Conservation (phyloP, 1,140 invertebrate genomes). For the Hycleus phaleratus region DNA sequence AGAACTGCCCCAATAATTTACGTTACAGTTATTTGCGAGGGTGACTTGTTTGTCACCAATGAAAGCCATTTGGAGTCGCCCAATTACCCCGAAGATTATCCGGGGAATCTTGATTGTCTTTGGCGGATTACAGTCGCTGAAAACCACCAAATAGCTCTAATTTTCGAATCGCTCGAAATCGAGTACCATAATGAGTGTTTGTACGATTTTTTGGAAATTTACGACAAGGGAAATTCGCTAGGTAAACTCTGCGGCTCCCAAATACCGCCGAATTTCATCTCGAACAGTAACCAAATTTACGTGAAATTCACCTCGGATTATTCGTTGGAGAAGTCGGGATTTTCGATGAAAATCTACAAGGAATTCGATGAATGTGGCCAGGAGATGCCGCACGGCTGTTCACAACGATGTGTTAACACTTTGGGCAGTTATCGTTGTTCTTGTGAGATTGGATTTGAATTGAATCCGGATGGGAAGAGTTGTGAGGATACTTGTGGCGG, state of each 20-base stretch:
- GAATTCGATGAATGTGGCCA: conserved; percentile 84
- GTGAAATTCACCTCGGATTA: conserved; percentile 95
- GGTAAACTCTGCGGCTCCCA: conserved; percentile 93
- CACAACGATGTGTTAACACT: conserved; percentile 91
- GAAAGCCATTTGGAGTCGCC: conserved; percentile 82
- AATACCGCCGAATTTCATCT: conserved; percentile 76
- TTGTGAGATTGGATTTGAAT: conserved; percentile 87
- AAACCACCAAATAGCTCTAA: conserved; percentile 68
- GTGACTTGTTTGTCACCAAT: conserved; percentile 68
- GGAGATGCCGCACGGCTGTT: conserved; percentile 68
- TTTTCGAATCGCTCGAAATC: conserved; percentile 76
- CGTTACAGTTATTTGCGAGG: conserved; percentile 79
- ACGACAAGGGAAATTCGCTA: conserved; percentile 72
- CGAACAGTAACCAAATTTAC: conserved; percentile 71
- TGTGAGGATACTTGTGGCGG: conserved; percentile 97
- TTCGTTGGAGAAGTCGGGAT: conserved; percentile 91
- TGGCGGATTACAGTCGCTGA: conserved; percentile 87
- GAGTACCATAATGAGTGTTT: conserved; percentile 96
- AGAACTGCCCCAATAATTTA: background rate
- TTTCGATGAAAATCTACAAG: conserved; percentile 86
- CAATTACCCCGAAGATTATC: conserved; percentile 92
- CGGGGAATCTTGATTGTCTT: conserved; percentile 86
- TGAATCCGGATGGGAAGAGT: conserved; percentile 90
- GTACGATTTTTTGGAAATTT: conserved; percentile 87
- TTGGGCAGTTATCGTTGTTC: conserved; percentile 88